Evolutionary conservation across 2,888 invertebrate species (phyloP).

Genomic region (Sesia bembeciformis): DNA sequence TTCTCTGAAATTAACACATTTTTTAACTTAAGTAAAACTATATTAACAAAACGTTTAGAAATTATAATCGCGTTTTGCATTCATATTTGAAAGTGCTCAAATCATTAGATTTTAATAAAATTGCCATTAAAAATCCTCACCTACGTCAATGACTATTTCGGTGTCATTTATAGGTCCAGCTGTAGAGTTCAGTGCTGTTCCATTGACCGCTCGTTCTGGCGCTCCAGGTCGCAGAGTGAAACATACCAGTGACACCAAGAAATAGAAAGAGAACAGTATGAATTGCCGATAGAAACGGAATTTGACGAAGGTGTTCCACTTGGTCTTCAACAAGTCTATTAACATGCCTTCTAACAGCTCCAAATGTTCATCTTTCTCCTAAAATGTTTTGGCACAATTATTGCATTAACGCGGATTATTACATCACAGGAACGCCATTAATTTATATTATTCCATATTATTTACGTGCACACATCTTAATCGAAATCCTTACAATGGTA

Average conservation of each 20-base stretch:
- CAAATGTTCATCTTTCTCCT: conserved; percentile 96
- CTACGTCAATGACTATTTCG: conserved; percentile 36
- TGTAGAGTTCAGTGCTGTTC: conserved; percentile 48
- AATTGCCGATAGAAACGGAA: conserved; percentile 95
- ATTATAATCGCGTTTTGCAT: too few relatives aligned
- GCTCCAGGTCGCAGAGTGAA: conserved; percentile 94
- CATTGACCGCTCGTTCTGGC: conserved; percentile 46
- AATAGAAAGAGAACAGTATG: conserved; percentile 92
- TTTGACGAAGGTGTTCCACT: conserved; percentile 98
- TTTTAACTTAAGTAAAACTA: too few relatives aligned
- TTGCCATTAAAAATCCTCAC: conserved; percentile 14
- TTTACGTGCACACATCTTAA: too few relatives aligned
- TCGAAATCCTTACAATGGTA: too few relatives aligned
- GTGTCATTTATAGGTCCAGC: conserved; percentile 39
- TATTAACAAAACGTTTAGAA: too few relatives aligned
- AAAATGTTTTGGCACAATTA: conserved; percentile 18
- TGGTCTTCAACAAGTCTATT: conserved; percentile 94
- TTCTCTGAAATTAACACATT: conserved; percentile 33
- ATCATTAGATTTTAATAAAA: too few relatives aligned
- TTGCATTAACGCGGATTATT: too few relatives aligned
- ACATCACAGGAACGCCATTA: too few relatives aligned
- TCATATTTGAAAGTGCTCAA: too few relatives aligned
- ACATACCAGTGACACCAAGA: conserved; percentile 88
- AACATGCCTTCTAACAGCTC: conserved; percentile 95
- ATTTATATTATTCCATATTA: too few relatives aligned